Percentiles rank a stretch among this genome's conserved stretches.
These are phyloP conservation scores for Gnathochromis pfefferi DNA, from an alignment of 2,113 vertebrate genomes.

Conservation along the genomic window DNA sequence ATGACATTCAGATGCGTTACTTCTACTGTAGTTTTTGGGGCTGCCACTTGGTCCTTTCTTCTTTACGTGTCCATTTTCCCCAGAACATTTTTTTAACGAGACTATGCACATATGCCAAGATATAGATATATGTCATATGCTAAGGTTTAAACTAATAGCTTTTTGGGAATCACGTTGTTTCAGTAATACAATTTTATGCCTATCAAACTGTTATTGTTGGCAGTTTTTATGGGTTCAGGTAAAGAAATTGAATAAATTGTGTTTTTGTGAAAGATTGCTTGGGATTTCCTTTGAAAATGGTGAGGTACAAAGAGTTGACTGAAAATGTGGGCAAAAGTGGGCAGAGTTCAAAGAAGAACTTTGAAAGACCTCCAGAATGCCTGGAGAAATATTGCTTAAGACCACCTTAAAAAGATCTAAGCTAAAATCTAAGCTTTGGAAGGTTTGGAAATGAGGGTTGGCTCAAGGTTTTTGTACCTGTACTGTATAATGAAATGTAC, in stretches of 20 bases:
- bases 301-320: background rate
- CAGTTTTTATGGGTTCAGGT: background rate
- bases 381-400: background rate
- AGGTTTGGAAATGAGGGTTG: background rate
- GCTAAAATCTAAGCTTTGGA: background rate
- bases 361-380: background rate
- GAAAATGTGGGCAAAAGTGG: background rate
- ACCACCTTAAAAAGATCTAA: background rate
- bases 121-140: background rate
- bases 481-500: background rate
- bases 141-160: background rate
- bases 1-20: background rate
- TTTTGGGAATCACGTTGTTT: background rate
- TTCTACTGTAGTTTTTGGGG: background rate
- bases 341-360: background rate
- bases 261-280: background rate
- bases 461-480: background rate
- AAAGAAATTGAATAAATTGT: background rate
- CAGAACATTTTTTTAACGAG: background rate
- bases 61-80: background rate
- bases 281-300: background rate
- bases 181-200: background rate
- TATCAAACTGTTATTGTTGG: background rate
- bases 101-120: background rate
- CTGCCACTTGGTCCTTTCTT: background rate